A percentile compares a stretch with the other conserved stretches of the same genome.
Conservation (phyloP, 2,113 vertebrate species). For the Colaptes auratus region DNA sequence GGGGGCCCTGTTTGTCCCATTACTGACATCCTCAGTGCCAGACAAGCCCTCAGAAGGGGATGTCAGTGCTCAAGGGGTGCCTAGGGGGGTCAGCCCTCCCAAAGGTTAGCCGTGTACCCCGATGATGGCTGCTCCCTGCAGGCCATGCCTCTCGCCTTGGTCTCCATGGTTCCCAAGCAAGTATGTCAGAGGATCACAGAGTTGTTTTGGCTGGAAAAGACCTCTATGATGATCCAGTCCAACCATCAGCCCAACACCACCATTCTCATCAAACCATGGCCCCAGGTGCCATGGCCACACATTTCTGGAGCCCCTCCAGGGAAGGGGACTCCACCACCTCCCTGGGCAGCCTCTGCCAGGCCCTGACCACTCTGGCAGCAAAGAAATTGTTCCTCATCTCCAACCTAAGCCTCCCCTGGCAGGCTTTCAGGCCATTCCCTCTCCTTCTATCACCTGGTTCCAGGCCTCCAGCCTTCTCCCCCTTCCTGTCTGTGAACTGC, state of each 20-base stretch:
- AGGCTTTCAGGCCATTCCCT: too few species aligned
- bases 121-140: background rate
- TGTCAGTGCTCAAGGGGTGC: background rate
- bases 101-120: background rate
- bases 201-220: too few species aligned
- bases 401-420: too few species aligned
- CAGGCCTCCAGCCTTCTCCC: background rate
- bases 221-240: too few species aligned
- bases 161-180: background rate
- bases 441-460: background rate
- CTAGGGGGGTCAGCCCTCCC: background rate
- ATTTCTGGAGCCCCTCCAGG: too few species aligned
- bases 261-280: too few species aligned
- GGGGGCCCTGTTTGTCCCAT: background rate
- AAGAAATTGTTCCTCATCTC: too few species aligned
- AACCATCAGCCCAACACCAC: too few species aligned
- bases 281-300: too few species aligned
- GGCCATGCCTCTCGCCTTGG: background rate
- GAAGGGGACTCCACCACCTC: too few species aligned
- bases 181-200: accelerated
- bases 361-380: too few species aligned
- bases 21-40: background rate
- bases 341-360: too few species aligned
- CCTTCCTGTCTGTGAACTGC: background rate
- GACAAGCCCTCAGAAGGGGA: background rate